Evolutionary conservation across 2,113 vertebrate species (phyloP), one percentile per base, ranked within the genome.

Genomic region (Scartelaos histophorus): DNA sequence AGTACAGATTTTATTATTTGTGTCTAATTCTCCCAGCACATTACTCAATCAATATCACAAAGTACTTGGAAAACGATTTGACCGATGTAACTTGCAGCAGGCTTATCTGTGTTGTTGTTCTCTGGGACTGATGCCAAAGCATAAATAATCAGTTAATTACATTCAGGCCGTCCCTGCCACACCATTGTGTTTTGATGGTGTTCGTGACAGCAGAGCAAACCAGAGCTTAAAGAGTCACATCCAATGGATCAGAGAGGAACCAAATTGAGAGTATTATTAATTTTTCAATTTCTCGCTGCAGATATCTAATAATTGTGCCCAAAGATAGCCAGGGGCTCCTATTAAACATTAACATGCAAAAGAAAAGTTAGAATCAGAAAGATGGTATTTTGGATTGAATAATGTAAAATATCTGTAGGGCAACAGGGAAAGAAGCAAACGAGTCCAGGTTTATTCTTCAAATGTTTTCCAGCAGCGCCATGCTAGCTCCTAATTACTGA

Each of bases 321-420:
- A 92, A 90, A 87, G 93, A 95, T 94, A 87, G 95, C 96, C 96
- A 94, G 93, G 87, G 96, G 95, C 94, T 94, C 84, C 91, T 94
- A 97, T 97, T 96, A 98, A 96, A 97, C 95, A 97, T 98, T 97
- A 95, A 97, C 95, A 96, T 94, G 93, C 94, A 94, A 94, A 86
- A 96, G 93, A 94, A 94, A 92, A 92, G 93, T 95, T 95, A 90
- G 91, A 95, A 95, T 94, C 92, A 95, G 92, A 96, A 96, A 95
- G 95, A 96, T 95, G 91, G 92, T 94, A 93, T 95, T 96, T 96
- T 94, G 95, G 95, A 97, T 96, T 97, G 95, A 96, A 96, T 97
- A 96, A 96, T 96, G 94, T 95, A 95, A 94, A 96, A 96, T 95
- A 94, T 95, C 93, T 95, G 85, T 93, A 95, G 95, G 95, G 95